A percentile compares a stretch with the other conserved stretches of the same genome.
Evolutionary conservation across 2,888 invertebrate genomes (phyloP).

Genomic region (Dorcus parallelipipedus): DNA sequence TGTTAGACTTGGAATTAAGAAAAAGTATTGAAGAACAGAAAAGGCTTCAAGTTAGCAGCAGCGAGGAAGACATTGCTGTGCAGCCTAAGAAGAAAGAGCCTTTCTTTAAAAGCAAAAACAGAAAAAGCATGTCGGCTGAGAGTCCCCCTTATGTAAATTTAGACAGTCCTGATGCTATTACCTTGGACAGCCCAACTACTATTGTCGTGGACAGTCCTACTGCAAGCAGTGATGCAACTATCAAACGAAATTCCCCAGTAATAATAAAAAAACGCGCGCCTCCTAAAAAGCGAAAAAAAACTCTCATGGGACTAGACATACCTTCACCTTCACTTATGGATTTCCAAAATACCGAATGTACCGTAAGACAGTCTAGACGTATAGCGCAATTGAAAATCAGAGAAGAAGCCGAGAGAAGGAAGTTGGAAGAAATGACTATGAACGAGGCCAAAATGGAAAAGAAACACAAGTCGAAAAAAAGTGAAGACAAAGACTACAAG

Average conservation of each 20-base stretch:
- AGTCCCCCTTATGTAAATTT: too few relatives aligned
- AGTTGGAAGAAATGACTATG: constrained; percentile 71
- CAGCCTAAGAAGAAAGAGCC: too few relatives aligned
- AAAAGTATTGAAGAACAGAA: constrained; percentile 54
- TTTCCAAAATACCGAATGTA: constrained; percentile 46
- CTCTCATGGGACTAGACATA: constrained; percentile 53
- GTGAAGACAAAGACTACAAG: constrained; percentile 35
- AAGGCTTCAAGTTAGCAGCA: constrained; percentile 51
- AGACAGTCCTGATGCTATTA: too few relatives aligned
- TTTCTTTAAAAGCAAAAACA: too few relatives aligned
- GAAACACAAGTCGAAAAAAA: constrained; percentile 40
- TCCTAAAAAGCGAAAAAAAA: constrained; percentile 24
- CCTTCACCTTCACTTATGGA: constrained; percentile 40
- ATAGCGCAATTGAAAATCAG: constrained; percentile 85
- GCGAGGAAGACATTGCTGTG: constrained; percentile 44
- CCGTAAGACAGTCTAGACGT: constrained; percentile 76
- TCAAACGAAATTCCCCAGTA: neutral
- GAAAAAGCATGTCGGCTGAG: too few relatives aligned
- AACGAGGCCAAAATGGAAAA: constrained; percentile 57
- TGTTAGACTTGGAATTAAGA: constrained; percentile 38
- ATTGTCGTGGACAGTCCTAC: neutral
- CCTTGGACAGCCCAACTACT: neutral
- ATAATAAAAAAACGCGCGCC: constrained; percentile 24
- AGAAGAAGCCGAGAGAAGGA: constrained; percentile 76
- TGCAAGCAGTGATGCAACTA: neutral